These are phyloP conservation scores for Achlya flavicornis DNA, from an alignment of 2,888 invertebrate genomes.

Conservation along the genomic window DNA sequence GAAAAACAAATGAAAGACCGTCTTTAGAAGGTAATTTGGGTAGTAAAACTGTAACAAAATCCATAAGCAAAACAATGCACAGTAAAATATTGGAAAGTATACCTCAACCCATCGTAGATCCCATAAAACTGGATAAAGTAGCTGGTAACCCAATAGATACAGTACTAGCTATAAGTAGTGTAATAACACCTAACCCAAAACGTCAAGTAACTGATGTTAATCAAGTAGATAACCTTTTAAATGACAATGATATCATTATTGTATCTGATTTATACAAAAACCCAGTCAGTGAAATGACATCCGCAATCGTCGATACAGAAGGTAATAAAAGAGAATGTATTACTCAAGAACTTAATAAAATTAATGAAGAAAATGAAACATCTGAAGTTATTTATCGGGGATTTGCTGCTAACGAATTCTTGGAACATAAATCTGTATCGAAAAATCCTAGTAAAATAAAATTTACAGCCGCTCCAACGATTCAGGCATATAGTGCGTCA, in stretches of 20 bases:
- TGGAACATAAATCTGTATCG: not conserved
- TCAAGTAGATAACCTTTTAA: slow-evolving; percentile 21
- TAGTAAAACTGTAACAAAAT: not conserved
- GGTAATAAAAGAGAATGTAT: slow-evolving; percentile 6
- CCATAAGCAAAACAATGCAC: not conserved
- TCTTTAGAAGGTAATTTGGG: not conserved
- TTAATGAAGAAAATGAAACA: slow-evolving; percentile 9
- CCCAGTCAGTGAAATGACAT: slow-evolving; percentile 29
- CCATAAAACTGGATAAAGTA: not conserved
- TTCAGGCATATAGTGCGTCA: slow-evolving; percentile 2
- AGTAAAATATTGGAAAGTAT: not conserved
- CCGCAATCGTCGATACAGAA: slow-evolving; percentile 21
- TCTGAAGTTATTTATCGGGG: not conserved
- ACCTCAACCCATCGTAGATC: not conserved
- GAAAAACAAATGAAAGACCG: not conserved
- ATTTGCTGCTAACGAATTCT: not conserved
- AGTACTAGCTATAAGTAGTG: not conserved
- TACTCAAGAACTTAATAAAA: slow-evolving; percentile 13
- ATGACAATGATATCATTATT: slow-evolving; percentile 29
- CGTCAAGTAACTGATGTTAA: slow-evolving; percentile 17
- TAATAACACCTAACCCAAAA: slow-evolving; percentile 12
- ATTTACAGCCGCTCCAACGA: not conserved
- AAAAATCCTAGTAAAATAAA: slow-evolving; percentile 2
- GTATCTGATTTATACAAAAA: slow-evolving; percentile 31
- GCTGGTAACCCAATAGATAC: not conserved